A percentile compares a stretch with the other conserved stretches of the same genome.
Evolutionary conservation across 2,113 vertebrate genomes (phyloP).

Genomic region (Mungos mungo): DNA sequence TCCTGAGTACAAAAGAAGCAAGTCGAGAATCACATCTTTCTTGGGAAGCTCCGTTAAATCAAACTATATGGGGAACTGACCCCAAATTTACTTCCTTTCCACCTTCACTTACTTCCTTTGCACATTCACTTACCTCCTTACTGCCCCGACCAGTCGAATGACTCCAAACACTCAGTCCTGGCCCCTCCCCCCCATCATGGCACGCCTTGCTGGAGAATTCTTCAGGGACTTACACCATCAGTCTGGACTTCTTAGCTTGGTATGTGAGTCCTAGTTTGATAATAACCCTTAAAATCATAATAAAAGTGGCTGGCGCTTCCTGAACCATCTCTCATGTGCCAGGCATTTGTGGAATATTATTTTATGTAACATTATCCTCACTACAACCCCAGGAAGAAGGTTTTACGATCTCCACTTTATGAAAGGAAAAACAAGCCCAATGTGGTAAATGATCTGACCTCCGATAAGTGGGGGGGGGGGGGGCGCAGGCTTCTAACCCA

Average conservation of each 20-base stretch:
- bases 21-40: neutral
- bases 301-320: neutral
- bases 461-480: neutral
- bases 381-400: neutral
- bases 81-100: neutral
- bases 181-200: neutral
- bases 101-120: neutral
- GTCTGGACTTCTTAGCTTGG: neutral
- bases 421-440: neutral
- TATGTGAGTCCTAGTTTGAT: neutral
- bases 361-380: neutral
- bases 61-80: neutral
- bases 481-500: neutral
- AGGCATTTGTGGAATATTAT: neutral
- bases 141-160: neutral
- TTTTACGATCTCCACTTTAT: neutral
- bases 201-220: neutral
- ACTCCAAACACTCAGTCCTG: rapidly evolving
- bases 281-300: neutral
- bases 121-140: neutral
- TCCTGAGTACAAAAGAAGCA: neutral
- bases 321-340: neutral
- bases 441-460: neutral
- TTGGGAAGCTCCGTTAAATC: neutral
- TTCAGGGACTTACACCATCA: neutral